A percentile compares a stretch with the other conserved stretches of the same genome.
These are phyloP conservation scores for Phyllopteryx taeniolatus DNA, from an alignment of 2,113 vertebrate genomes.

Conservation along the genomic window DNA sequence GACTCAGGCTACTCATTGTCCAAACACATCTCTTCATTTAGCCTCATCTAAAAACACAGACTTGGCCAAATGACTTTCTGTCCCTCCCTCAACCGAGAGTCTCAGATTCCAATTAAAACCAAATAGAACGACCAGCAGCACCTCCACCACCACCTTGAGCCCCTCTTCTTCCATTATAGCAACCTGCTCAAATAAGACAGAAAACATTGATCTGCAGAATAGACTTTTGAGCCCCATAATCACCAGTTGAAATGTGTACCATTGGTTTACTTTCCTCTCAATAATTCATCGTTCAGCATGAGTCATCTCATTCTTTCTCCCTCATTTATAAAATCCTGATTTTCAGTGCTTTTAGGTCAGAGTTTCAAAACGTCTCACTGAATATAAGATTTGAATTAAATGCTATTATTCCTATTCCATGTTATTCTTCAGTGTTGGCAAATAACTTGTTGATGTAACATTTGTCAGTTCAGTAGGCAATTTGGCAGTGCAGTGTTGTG, in stretches of 20 bases:
- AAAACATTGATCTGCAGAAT: conserved; percentile 56
- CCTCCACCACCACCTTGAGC: conserved; percentile 5
- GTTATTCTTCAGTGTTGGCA: neutral
- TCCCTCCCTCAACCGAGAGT: conserved; percentile 49
- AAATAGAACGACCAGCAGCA: conserved; percentile 47
- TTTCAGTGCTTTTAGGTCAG: conserved; percentile 37
- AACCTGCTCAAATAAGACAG: conserved; percentile 59
- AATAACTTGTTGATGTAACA: neutral
- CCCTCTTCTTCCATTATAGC: conserved; percentile 24
- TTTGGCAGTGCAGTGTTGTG: conserved; percentile 6
- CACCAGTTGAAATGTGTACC: conserved; percentile 43
- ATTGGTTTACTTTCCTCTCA: conserved; percentile 45
- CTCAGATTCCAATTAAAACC: conserved; percentile 64
- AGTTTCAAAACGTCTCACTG: conserved; percentile 16
- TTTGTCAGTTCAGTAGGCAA: conserved; percentile 20
- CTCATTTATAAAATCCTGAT: conserved; percentile 21
- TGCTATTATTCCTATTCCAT: neutral
- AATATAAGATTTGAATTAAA: conserved; percentile 10
- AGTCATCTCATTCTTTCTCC: conserved; percentile 32
- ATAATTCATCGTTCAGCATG: conserved; percentile 64
- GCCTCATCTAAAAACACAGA: conserved; percentile 35
- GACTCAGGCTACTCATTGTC: conserved; percentile 39
- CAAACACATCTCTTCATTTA: conserved; percentile 54
- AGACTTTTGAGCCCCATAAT: conserved; percentile 39
- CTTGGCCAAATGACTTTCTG: conserved; percentile 56